A percentile compares a stretch with the other conserved stretches of the same genome.
Conservation (phyloP, 2,797 vertebrate genomes). For the Tapera naevia region DNA sequence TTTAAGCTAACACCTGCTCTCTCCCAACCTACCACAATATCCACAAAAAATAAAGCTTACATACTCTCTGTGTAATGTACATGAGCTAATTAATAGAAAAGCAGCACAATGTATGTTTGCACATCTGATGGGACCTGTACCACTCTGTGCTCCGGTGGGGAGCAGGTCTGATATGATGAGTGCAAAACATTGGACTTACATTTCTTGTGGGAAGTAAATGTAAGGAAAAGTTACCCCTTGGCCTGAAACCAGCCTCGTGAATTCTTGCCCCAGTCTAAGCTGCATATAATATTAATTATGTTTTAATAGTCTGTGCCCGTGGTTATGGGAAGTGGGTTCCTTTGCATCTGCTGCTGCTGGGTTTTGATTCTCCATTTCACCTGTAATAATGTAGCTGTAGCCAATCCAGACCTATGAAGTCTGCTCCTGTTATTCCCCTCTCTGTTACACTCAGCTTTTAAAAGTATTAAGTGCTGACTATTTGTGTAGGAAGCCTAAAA, state of each 20-base stretch:
- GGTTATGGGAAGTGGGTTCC: not conserved
- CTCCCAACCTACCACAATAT: not conserved
- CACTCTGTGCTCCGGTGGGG: not conserved
- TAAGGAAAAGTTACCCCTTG: not conserved
- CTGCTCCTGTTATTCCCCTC: not conserved
- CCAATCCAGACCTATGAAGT: not conserved
- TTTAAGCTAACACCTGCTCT: not conserved
- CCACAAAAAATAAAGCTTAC: not conserved
- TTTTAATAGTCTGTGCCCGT: not conserved
- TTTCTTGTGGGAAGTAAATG: not conserved
- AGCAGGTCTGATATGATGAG: not conserved
- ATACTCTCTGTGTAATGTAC: not conserved
- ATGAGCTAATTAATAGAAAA: not conserved
- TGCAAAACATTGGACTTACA: not conserved
- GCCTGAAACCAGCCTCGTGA: not conserved
- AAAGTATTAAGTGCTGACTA: not conserved
- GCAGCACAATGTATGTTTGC: not conserved
- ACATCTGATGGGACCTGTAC: not conserved
- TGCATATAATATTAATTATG: not conserved
- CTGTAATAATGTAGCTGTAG: not conserved
- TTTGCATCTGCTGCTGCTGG: not conserved
- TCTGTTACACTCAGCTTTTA: not conserved
- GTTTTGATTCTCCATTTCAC: not conserved
- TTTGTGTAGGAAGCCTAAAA: not conserved
- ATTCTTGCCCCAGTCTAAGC: not conserved